Conservation (phyloP, 2,888 invertebrate species). For the Hypercompe scribonia region DNA sequence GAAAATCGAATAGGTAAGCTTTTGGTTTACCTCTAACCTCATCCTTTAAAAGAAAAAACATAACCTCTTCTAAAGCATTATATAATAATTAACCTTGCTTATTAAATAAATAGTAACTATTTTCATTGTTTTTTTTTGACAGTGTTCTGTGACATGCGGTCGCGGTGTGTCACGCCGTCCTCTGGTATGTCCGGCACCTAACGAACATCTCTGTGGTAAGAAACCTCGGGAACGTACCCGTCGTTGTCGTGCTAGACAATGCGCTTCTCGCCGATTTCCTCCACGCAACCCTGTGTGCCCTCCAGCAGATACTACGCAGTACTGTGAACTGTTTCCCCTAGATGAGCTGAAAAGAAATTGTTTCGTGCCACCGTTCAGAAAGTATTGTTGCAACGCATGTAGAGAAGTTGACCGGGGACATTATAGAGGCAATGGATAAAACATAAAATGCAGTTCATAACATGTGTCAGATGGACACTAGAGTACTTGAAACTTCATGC, state of each 20-base stretch:
- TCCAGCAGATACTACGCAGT: constrained; percentile 74
- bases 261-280: constrained; percentile 26
- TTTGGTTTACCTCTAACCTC: not conserved
- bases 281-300: constrained; percentile 61
- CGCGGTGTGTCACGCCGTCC: constrained; percentile 85
- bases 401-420: constrained; percentile 54
- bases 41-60: not conserved
- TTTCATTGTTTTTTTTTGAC: constrained; percentile 40
- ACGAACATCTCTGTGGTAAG: constrained; percentile 84
- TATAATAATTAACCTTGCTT: not conserved
- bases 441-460: not conserved
- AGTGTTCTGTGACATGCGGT: constrained; percentile 89
- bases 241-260: constrained; percentile 81
- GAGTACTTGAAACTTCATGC: not conserved
- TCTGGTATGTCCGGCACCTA: constrained; percentile 83
- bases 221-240: constrained; percentile 83
- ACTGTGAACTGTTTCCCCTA: constrained; percentile 78
- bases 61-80: not conserved
- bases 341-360: constrained; percentile 85
- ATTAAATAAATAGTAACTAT: not conserved
- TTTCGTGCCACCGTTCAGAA: constrained; percentile 84
- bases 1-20: not conserved
- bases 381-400: constrained; percentile 87
- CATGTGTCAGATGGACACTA: constrained; percentile 13
- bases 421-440: constrained; percentile 47